These are phyloP conservation scores for Lagorchestes hirsutus DNA, from an alignment of 2,797 vertebrate species.

Conservation along the genomic window DNA sequence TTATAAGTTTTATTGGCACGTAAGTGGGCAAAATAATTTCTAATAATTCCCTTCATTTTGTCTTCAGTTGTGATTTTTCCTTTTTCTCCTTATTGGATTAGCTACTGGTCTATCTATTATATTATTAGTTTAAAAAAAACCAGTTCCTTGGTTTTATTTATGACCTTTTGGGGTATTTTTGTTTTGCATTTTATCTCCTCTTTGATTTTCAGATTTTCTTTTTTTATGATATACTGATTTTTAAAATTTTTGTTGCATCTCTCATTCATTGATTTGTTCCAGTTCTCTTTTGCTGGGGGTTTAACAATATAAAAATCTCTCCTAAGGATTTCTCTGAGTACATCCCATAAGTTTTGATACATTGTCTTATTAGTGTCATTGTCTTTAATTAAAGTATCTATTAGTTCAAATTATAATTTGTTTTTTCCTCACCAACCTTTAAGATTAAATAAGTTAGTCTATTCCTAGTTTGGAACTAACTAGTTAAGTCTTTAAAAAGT, in stretches of 20 bases:
- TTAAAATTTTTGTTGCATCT: background rate
- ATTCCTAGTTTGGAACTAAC: background rate
- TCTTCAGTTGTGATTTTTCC: background rate
- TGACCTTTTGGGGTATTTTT: background rate
- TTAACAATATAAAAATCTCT: background rate
- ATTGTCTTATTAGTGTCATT: background rate
- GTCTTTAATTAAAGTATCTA: background rate
- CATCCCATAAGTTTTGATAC: background rate
- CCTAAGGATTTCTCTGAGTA: background rate
- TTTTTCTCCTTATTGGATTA: background rate
- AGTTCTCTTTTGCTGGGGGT: background rate
- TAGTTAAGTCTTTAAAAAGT: background rate
- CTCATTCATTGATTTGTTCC: background rate
- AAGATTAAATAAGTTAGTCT: background rate
- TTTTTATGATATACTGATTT: background rate
- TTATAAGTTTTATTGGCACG: background rate
- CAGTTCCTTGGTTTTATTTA: background rate
- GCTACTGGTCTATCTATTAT: background rate
- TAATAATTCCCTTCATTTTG: background rate
- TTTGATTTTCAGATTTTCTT: background rate
- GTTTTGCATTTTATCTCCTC: background rate
- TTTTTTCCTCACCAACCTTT: background rate
- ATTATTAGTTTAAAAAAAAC: background rate
- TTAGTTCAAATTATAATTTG: background rate
- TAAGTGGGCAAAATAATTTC: background rate